Evolutionary conservation across 2,797 vertebrate genomes (phyloP).

Genomic region (Australoheros facetus): DNA sequence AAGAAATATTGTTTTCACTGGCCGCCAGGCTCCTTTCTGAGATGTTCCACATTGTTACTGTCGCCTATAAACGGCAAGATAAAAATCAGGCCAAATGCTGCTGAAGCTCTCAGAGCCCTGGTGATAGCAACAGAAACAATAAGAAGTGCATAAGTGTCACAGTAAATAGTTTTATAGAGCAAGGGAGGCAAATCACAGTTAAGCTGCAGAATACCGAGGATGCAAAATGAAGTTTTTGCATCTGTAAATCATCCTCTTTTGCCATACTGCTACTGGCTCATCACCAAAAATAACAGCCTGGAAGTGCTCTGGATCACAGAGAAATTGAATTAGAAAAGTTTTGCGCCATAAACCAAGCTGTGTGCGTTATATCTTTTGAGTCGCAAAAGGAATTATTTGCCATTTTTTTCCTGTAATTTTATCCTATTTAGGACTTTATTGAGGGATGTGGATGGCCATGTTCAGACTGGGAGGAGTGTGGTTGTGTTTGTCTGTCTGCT

Average conservation of each 20-base stretch:
- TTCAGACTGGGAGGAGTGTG: neutral
- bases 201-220: neutral
- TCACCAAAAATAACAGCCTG: neutral
- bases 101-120: constrained; percentile 17
- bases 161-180: neutral
- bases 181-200: neutral
- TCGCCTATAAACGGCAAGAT: constrained; percentile 45
- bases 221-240: neutral
- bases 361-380: neutral
- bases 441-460: neutral
- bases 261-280: neutral
- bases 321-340: neutral
- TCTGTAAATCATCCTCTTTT: neutral
- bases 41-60: constrained; percentile 44
- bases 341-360: neutral
- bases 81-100: constrained; percentile 18
- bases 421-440: neutral
- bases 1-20: constrained; percentile 46
- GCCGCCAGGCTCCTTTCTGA: constrained; percentile 3
- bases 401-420: neutral
- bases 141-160: neutral
- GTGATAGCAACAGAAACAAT: neutral
- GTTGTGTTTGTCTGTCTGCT: neutral
- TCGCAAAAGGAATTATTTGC: neutral
- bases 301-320: neutral